These are phyloP conservation scores for Cyclophora albipunctata DNA, from an alignment of 2,888 invertebrate genomes.

Conservation along the genomic window DNA sequence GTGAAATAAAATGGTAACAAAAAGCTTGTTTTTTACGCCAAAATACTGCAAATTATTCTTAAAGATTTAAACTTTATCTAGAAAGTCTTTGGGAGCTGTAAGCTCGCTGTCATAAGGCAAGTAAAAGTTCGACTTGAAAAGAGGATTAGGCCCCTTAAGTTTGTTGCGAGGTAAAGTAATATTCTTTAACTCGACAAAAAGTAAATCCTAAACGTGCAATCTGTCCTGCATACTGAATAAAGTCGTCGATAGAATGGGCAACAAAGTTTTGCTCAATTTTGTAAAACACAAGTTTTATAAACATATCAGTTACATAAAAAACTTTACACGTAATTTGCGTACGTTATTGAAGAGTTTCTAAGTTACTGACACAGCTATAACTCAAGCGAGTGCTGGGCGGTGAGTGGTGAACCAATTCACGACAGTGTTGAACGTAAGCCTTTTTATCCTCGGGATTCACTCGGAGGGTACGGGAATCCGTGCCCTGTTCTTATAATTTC, in stretches of 20 bases:
- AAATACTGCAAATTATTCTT: slow-evolving; percentile 8
- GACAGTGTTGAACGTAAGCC: slow-evolving; percentile 47
- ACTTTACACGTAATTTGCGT: no score
- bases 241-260: slow-evolving; percentile 4
- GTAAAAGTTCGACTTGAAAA: slow-evolving; percentile 64
- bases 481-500: slow-evolving; percentile 69
- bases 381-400: neutral
- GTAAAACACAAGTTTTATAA: no score
- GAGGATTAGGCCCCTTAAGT: slow-evolving; percentile 68
- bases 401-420: slow-evolving; percentile 42
- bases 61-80: slow-evolving; percentile 60
- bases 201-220: slow-evolving; percentile 41
- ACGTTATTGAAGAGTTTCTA: no score
- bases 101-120: slow-evolving; percentile 66
- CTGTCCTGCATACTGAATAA: slow-evolving; percentile 48
- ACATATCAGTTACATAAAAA: no score
- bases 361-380: no score
- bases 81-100: slow-evolving; percentile 51
- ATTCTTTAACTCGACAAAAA: slow-evolving; percentile 55
- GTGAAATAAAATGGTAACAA: slow-evolving; percentile 14
- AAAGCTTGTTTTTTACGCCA: no score
- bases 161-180: slow-evolving; percentile 65
- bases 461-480: slow-evolving; percentile 49
- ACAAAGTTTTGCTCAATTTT: no score
- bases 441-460: slow-evolving; percentile 52